Evolutionary conservation across 2,113 vertebrate genomes (phyloP), one percentile per base, ranked within the genome.

Genomic region (Motacilla alba): DNA sequence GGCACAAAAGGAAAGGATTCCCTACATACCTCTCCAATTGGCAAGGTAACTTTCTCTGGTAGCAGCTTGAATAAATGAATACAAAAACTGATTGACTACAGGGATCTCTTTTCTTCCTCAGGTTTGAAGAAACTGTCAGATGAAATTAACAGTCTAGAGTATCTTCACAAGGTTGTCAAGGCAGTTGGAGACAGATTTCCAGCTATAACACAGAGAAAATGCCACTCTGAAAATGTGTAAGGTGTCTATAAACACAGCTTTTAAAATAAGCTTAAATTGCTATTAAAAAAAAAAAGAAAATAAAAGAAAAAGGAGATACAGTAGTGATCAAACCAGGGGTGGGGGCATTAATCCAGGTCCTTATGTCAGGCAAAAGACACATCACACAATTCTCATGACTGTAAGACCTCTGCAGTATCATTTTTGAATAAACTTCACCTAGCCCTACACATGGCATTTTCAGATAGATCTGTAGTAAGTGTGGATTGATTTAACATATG

Each of bases 61-160:
- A 94, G 64, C 19, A 85, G 39, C 18, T 68, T 76, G 47, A 92
- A 87, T 87, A 94, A 95, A 95, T 84, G 53, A 92, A 87, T 87
- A 68, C 46, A 88, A 70, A 83, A 72, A 4, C 13, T 75, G 50
- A 92, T 82, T 90, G 76, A 73, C 62, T 93, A 43, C 15, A 72
- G 69, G 58, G 35, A 93, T 92, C 19, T 83, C 53, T 79, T 66
- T 58, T 93, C 14, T 44, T 53, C 55, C 44, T 68, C 26, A 70
- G 67, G 11, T 80, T 92, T 95, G 43, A 89, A 93, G 49, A 92
- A 90, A 96, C 95, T 95, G n/a, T 63, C 89, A 95, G 47, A 63
- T 2, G 5, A 83, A 94, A 88, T 89, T 74, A 93, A 60, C 44
- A 60, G 64, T 78, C 56, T 85, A 62, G 15, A 64, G 74, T 55